Conservation (phyloP, 2,797 vertebrate genomes). For the Ceryle rudis region DNA sequence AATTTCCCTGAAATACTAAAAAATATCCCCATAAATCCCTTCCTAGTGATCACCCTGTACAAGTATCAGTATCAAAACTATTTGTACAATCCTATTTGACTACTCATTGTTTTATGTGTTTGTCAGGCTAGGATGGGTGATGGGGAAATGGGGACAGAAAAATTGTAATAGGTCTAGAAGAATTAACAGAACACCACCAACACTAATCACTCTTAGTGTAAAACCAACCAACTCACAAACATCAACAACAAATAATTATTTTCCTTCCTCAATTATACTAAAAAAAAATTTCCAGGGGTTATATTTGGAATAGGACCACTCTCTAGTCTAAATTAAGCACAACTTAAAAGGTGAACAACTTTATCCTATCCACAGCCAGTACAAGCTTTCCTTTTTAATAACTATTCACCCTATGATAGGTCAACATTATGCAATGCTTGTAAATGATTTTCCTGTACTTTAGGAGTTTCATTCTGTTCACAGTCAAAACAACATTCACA, state of each 20-base stretch:
- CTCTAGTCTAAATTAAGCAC: neutral
- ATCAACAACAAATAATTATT: neutral
- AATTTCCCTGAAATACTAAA: neutral
- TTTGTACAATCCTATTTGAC: neutral
- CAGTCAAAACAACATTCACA: neutral
- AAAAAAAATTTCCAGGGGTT: neutral
- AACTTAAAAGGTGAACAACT: neutral
- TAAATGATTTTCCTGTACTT: neutral
- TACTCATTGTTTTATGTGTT: neutral
- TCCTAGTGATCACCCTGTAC: rapidly evolving
- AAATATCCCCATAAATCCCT: neutral
- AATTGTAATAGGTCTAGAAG: neutral
- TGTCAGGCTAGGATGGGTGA: neutral
- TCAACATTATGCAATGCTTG: neutral
- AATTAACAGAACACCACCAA: neutral
- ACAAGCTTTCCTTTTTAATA: neutral
- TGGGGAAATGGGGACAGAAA: neutral
- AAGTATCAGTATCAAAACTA: neutral
- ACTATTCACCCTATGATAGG: neutral
- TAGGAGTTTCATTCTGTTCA: neutral
- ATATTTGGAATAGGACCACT: neutral
- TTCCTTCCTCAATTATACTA: neutral
- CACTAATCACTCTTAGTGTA: neutral
- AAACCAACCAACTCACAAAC: neutral
- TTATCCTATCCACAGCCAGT: neutral